phyloP scores from a whole-genome alignment of 2,888 invertebrate genomes.

The Metalampra italica region DNA sequence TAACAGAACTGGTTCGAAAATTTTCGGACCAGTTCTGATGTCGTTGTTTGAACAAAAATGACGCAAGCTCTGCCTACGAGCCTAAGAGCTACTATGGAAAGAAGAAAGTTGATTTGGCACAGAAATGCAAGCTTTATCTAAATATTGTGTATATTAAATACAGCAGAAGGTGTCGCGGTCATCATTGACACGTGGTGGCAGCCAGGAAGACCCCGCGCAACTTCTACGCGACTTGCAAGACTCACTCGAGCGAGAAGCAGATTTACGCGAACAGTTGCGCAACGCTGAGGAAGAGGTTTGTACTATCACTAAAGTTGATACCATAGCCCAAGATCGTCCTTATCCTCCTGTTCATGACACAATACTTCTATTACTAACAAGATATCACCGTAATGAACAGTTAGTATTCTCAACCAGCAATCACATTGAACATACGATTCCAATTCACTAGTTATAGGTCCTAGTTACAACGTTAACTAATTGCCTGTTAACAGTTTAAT shows the following conservation, averaged over 20 bases:
- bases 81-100: no score
- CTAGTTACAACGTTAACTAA: constrained; percentile 23
- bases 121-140: not conserved
- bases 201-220: constrained; percentile 89
- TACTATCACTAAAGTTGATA: not conserved
- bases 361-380: no score
- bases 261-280: constrained; percentile 93
- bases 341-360: no score
- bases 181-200: constrained; percentile 86
- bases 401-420: no score
- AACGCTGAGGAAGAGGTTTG: constrained; percentile 96
- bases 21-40: no score
- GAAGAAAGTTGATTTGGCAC: no score
- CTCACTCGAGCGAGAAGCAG: constrained; percentile 94
- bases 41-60: no score
- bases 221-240: constrained; percentile 92
- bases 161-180: constrained; percentile 84
- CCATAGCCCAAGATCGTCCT: no score
- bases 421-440: not conserved
- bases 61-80: no score
- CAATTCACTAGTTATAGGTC: not conserved
- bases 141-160: constrained; percentile 3
- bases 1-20: no score
- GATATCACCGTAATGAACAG: no score
- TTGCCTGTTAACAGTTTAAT: constrained; percentile 30